A percentile compares a stretch with the other conserved stretches of the same genome.
phyloP scores from a whole-genome alignment of 30 jellyfish, hydroid and myxozoan species.

The Hydractinia echinata region DNA sequence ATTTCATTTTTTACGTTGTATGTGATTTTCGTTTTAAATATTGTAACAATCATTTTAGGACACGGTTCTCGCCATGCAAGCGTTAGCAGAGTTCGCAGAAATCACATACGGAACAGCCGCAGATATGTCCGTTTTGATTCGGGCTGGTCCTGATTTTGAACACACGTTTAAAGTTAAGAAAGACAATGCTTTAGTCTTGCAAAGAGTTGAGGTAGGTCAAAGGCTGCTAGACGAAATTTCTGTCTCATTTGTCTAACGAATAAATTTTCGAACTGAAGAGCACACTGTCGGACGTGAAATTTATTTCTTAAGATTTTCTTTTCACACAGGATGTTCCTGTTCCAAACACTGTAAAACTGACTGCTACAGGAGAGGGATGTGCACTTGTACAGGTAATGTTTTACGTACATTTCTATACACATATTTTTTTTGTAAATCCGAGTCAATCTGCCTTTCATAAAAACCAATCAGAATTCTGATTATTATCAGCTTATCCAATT shows the following conservation, averaged over 20 bases:
- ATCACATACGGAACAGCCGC: conserved; percentile 43
- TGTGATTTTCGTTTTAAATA: too few species aligned
- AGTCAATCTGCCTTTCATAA: not conserved
- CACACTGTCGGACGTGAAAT: not conserved
- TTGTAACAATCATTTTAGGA: conserved; percentile 42
- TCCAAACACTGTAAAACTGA: conserved; percentile 52
- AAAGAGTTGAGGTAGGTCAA: conserved; percentile 67
- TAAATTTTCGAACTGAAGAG: not conserved
- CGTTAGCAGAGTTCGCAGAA: conserved; percentile 65
- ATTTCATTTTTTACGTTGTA: too few species aligned
- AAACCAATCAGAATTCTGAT: not conserved
- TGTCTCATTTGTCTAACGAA: not conserved
- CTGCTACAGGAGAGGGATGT: conserved; percentile 75
- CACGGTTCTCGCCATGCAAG: conserved; percentile 87
- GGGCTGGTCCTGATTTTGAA: conserved; percentile 39
- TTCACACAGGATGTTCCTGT: conserved; percentile 47
- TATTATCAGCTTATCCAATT: not conserved
- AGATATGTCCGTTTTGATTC: conserved; percentile 46
- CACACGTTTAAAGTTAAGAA: conserved; percentile 49
- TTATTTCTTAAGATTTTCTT: not conserved
- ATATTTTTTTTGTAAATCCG: not conserved
- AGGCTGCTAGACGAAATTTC: not conserved
- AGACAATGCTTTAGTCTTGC: conserved; percentile 67
- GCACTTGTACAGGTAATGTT: conserved; percentile 63
- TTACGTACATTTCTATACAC: not conserved